phyloP scores from a whole-genome alignment of 2,113 vertebrate species.

The Trematocara stigmaticum region DNA sequence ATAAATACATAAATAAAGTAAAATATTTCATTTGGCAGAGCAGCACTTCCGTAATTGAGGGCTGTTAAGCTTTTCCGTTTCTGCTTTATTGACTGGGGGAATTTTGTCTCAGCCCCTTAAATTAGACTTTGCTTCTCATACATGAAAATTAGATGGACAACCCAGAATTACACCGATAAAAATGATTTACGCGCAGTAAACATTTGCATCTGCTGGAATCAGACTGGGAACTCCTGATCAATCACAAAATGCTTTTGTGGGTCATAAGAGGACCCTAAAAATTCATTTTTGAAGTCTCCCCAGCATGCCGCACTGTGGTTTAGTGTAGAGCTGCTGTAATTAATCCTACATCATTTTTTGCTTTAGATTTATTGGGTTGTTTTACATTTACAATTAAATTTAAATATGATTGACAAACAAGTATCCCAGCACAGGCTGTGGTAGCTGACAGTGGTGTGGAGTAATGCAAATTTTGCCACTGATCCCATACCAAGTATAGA shows the following conservation, averaged over 20 bases:
- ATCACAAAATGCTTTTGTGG: neutral
- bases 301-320: neutral
- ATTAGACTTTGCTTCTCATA: neutral
- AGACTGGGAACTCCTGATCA: neutral
- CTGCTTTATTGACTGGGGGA: neutral
- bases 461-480: too few relatives aligned
- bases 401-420: neutral
- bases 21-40: too few relatives aligned
- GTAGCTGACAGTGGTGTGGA: too few relatives aligned
- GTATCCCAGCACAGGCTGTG: too few relatives aligned
- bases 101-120: neutral
- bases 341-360: neutral
- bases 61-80: neutral
- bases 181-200: neutral
- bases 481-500: too few relatives aligned
- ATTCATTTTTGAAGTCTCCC: neutral
- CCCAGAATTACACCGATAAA: neutral
- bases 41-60: neutral
- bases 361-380: fast-evolving
- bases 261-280: neutral
- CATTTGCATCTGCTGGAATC: neutral
- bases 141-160: neutral
- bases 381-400: neutral
- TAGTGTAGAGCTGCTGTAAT: neutral
- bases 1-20: too few relatives aligned